Evolutionary conservation across 2,797 vertebrate genomes (phyloP).

Genomic region (Carapus acus): DNA sequence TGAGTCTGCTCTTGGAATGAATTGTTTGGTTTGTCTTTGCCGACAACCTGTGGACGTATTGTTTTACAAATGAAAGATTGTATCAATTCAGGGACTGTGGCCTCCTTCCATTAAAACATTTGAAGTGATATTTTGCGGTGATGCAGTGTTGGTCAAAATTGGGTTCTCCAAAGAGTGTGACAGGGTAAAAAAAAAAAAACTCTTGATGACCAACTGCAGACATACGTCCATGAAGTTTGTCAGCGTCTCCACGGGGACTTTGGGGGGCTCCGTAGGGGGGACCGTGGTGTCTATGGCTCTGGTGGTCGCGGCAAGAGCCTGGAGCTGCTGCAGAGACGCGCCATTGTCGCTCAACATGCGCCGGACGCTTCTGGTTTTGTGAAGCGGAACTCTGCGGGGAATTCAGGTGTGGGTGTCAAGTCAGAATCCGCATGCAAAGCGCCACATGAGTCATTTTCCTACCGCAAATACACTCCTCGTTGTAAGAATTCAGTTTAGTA

Average conservation of each 20-base stretch:
- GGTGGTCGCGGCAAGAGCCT: constrained; percentile 26
- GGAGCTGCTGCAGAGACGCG: constrained; percentile 61
- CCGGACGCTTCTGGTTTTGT: constrained; percentile 61
- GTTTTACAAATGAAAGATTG: too few species aligned
- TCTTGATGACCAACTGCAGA: neutral
- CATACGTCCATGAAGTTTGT: constrained; percentile 83
- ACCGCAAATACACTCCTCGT: constrained; percentile 5
- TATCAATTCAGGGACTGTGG: too few species aligned
- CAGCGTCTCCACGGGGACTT: constrained; percentile 69
- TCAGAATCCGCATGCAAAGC: neutral
- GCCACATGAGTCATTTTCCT: neutral
- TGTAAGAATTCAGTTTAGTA: too few species aligned
- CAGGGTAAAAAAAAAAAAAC: neutral
- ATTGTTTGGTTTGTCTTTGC: too few species aligned
- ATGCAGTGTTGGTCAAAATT: too few species aligned
- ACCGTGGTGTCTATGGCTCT: constrained; percentile 11
- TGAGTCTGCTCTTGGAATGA: too few species aligned
- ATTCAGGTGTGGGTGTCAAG: neutral
- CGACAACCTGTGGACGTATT: too few species aligned
- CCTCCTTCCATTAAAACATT: too few species aligned
- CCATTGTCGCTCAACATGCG: constrained; percentile 64
- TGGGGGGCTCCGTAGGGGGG: neutral
- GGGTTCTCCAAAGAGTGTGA: too few species aligned
- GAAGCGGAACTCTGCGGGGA: constrained; percentile 72
- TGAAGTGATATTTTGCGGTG: too few species aligned